Percentiles rank a stretch among this genome's conserved stretches.
Evolutionary conservation across 2,888 invertebrate genomes (phyloP).

Genomic region (Mactromeris polynyma): DNA sequence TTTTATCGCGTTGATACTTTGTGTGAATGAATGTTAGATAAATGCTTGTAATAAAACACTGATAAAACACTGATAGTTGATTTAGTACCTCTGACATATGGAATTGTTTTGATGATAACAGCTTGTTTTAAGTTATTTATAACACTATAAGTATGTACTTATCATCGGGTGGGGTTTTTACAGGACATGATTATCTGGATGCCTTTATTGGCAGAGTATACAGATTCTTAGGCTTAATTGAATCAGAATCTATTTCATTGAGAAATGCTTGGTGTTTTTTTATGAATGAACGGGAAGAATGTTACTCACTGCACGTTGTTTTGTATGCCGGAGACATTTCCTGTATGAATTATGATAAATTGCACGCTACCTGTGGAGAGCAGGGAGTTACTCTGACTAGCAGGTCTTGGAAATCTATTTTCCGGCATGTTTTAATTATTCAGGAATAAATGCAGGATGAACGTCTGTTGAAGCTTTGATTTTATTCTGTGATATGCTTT

Average conservation of each 20-base stretch:
- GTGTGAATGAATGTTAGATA: constrained; percentile 17
- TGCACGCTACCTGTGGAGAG: neutral
- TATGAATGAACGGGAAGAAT: neutral
- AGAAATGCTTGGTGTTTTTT: neutral
- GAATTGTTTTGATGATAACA: constrained; percentile 10
- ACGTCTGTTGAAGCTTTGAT: neutral
- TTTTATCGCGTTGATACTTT: neutral
- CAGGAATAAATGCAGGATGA: neutral
- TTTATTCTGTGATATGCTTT: neutral
- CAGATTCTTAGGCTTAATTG: neutral
- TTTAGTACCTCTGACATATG: neutral
- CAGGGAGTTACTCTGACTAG: neutral
- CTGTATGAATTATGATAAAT: neutral
- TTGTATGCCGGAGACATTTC: neutral
- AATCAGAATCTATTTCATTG: neutral
- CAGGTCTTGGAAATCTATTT: neutral
- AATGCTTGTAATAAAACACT: neutral
- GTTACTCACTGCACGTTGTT: constrained; percentile 2
- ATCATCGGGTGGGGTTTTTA: constrained; percentile 8
- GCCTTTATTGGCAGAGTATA: neutral
- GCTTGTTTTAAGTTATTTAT: constrained; percentile 18
- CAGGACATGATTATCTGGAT: neutral
- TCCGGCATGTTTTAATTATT: constrained; percentile 4
- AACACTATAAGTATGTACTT: neutral
- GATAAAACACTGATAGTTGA: neutral